Percentiles rank a stretch among this genome's conserved stretches.
phyloP scores from a whole-genome alignment of 2,888 invertebrate genomes.

The Steinernema scapterisci region DNA sequence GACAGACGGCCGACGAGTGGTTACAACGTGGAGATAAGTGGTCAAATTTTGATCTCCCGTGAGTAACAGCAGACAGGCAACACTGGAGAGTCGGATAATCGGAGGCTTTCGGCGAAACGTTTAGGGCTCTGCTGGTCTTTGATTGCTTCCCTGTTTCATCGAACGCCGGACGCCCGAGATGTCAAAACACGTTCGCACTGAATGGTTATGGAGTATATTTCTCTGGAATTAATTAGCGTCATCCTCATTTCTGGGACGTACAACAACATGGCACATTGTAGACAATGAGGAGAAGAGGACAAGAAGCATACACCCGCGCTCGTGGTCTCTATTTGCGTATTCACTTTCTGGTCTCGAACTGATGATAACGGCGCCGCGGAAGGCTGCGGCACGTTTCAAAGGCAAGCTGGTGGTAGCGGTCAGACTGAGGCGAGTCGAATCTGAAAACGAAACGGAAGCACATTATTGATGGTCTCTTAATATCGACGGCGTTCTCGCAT shows the following conservation, averaged over 20 bases:
- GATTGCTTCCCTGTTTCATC: too few species aligned
- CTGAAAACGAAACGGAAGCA: not conserved
- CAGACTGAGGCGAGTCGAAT: not conserved
- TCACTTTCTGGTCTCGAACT: not conserved
- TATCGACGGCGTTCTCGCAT: not conserved
- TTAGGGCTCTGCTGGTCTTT: too few species aligned
- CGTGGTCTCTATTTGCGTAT: not conserved
- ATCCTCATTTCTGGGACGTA: not conserved
- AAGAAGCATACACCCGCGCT: slow-evolving; percentile 3
- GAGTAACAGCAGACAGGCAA: too few species aligned
- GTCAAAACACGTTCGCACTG: not conserved
- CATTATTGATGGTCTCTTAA: not conserved
- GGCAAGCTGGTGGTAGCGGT: not conserved
- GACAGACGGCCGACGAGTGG: too few species aligned
- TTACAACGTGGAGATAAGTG: not conserved
- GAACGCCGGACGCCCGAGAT: not conserved
- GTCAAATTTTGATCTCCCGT: not conserved
- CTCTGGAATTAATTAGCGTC: not conserved
- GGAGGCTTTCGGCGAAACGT: too few species aligned
- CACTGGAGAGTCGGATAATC: too few species aligned
- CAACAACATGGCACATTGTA: not conserved
- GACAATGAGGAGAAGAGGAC: not conserved
- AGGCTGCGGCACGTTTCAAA: too few species aligned
- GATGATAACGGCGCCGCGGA: too few species aligned
- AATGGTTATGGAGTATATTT: slow-evolving; percentile 1